Conservation (phyloP, 2,888 invertebrate genomes). For the Noctua fimbriata region DNA sequence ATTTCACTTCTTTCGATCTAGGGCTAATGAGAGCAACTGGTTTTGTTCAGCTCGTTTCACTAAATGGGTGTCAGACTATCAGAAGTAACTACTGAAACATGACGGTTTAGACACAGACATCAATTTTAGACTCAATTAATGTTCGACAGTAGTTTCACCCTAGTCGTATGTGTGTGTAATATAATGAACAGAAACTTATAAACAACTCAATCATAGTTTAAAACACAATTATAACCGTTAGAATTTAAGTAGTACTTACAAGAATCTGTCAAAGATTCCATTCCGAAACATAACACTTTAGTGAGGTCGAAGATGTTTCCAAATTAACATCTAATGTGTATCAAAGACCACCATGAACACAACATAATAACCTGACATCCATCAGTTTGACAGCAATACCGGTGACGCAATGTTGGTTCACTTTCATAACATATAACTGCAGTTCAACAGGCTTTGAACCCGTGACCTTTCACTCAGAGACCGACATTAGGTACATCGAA, state of each 20-base stretch:
- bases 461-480: slow-evolving; percentile 44
- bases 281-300: background rate
- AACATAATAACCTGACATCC: background rate
- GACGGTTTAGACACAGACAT: background rate
- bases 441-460: slow-evolving; percentile 50
- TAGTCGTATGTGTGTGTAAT: background rate
- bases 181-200: background rate
- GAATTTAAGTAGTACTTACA: background rate
- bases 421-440: slow-evolving; percentile 48
- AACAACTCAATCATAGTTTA: background rate
- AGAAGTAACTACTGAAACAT: background rate
- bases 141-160: background rate
- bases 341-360: background rate
- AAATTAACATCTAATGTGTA: background rate
- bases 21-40: background rate
- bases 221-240: background rate
- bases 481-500: slow-evolving; percentile 17
- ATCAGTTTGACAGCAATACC: slow-evolving; percentile 10
- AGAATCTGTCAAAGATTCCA: background rate
- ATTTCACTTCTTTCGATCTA: background rate
- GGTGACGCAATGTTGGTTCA: slow-evolving; percentile 41
- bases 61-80: background rate
- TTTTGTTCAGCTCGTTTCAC: background rate
- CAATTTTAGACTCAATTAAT: background rate
- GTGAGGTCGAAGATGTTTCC: background rate